Percentiles rank a stretch among this genome's conserved stretches.
These are phyloP conservation scores for Lamprotornis superbus DNA, from an alignment of 2,113 vertebrate genomes.

Conservation along the genomic window DNA sequence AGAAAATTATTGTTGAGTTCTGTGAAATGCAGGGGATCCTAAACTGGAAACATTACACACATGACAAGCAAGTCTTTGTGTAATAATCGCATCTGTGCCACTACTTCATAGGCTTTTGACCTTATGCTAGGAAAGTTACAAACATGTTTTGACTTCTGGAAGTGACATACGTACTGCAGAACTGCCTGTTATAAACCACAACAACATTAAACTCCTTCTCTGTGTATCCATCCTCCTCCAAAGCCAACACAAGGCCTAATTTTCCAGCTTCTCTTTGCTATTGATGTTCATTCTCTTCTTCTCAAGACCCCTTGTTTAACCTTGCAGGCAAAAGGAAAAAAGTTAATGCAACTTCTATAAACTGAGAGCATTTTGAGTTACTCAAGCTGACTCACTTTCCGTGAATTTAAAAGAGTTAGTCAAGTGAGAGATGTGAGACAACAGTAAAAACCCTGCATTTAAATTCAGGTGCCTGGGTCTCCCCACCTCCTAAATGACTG, in stretches of 20 bases:
- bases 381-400: background rate
- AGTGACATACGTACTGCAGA: background rate
- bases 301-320: background rate
- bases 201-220: background rate
- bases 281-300: background rate
- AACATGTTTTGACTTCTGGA: conserved; percentile 36
- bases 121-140: background rate
- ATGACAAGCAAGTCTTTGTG: background rate
- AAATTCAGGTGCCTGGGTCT: background rate
- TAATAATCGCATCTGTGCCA: background rate
- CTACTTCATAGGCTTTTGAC: background rate
- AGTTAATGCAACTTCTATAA: background rate
- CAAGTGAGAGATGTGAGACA: background rate
- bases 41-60: background rate
- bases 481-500: background rate
- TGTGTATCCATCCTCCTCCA: background rate
- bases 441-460: background rate
- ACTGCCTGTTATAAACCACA: background rate
- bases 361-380: background rate
- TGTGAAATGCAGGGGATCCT: background rate
- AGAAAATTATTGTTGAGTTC: background rate
- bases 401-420: background rate
- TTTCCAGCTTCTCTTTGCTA: background rate
- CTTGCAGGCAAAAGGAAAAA: background rate
- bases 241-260: background rate